Evolutionary conservation across 2,113 vertebrate genomes (phyloP).

Genomic region (Cairina moschata): DNA sequence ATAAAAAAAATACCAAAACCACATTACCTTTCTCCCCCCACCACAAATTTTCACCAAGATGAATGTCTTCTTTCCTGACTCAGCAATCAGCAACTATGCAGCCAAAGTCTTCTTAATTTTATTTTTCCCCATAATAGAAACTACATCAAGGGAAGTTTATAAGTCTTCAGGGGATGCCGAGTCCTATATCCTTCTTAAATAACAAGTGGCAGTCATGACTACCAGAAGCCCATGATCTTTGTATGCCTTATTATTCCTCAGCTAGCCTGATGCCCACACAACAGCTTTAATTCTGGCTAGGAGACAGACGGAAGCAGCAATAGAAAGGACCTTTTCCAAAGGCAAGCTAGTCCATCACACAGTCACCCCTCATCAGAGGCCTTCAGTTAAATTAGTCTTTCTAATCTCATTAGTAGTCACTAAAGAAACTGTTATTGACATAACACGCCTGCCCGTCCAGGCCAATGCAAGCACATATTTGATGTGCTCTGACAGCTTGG

Average conservation of each 20-base stretch:
- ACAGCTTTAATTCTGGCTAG: background rate
- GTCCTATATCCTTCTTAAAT: background rate
- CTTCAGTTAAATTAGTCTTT: background rate
- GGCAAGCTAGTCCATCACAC: background rate
- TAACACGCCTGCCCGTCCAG: background rate
- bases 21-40: background rate
- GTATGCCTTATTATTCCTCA: background rate
- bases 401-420: background rate
- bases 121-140: background rate
- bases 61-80: background rate
- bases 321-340: background rate
- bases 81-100: background rate
- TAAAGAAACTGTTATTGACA: background rate
- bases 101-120: background rate
- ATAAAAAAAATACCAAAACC: background rate
- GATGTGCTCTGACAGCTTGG: background rate
- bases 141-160: background rate
- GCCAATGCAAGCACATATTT: rapidly evolving
- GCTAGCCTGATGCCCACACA: background rate
- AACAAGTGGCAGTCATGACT: background rate
- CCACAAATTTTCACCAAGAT: background rate
- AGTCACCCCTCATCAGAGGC: background rate
- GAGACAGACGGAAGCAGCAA: background rate
- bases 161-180: background rate
- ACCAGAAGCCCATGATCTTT: background rate